Base-by-base conservation (phyloP, 2,888 invertebrate species). In the Glaucopsyche alexis region DNA sequence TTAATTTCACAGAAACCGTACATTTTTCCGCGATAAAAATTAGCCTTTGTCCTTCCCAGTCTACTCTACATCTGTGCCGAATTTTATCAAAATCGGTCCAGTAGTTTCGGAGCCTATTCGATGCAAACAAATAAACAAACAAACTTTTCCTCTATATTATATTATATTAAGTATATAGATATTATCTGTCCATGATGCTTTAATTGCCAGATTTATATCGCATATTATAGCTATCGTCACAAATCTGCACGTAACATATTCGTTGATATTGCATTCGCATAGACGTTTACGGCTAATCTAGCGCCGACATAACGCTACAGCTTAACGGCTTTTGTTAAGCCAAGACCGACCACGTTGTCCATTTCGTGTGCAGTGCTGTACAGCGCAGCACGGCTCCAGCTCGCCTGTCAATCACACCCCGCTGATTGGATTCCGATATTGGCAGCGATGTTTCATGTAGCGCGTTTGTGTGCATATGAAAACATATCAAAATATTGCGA, bases 351-450 rank as follows among this genome's bases (percentile, higher is more conserved):
- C 78, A 74, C 73, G 76, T 76, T 77, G 78, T 76, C 77, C 78
- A 76, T 77, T 77, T 76, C 75, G 75, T 73, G 71, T 75, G 74
- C 74, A 78, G 78, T 79, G 80, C 81, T 80, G 81, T 79, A 80
- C 76, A 75, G 77, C 78, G 80, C 80, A 79, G 80, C 80, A 79
- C 78, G 80, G 79, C 77, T 79, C 79, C 80, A 38, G 60, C 82
- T 83, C 83, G 83, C 81, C 85, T 86, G 89, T 89, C 88, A 87
- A 87, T 89, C 89, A 87, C 84, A 78, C 81, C 79, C 78, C 84
- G 83, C 83, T 88, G 89, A 89, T 90, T 90, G 89, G 87, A 87
- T 89, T 90, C 83, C 84, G 82, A 84, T 87, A 87, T 88, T 85
- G 87, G 81, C 84, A 82, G 83, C 83, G 82, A 81, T 81, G 79